Evolutionary conservation across 53 echinoderm and acorn worm species (phyloP), one percentile per base, ranked within the genome.

Genomic region (Hippasteria phrygiana): DNA sequence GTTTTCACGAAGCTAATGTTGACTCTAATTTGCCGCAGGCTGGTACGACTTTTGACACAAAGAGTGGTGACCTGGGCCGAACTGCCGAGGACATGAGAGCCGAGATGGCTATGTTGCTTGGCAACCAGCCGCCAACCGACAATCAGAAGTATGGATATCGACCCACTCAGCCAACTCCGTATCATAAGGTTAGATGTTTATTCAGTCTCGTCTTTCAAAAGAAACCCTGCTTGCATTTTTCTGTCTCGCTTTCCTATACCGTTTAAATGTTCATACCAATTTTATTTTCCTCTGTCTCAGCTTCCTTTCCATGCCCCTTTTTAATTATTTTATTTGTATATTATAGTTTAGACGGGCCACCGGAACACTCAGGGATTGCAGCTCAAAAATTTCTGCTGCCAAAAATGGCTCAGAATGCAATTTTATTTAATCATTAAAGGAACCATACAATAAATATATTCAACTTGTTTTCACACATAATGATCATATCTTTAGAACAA

Each of bases 31-130:
- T 54, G n/a, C 59, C 40, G n/a, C 16, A 80, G 80, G 62, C 59
- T 26, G 50, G 33, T 10, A 3, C 35, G 33, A 77, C 43, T 16
- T 77, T 88, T 88, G 77, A 88, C 28, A 34, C 78, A 7, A 12
- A n/a, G 4, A 53, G 78, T 14, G 4, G 56, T 13, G 20, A 53
- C 24, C 39, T 88, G 88, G 78, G 38, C 36, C 47, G 40, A 3
- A 77, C 78, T 35, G 88, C 88, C 0, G 47, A 78, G 16, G 88
- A 88, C 31, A 35, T 64, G 50, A 66, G 50, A 33, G 66, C 77
- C 16, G 78, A 88, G 67, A 88, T 88, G 88, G 77, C 77, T 11
- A 78, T 88, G 78, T 66, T 88, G 59, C 56, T 66, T 1, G 78
- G 78, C 29, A 88, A 65, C 45, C n/a, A 65, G 12, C 77, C 77